Base-by-base conservation (phyloP, 2,888 invertebrate species). In the Melinopterus prodromus region DNA sequence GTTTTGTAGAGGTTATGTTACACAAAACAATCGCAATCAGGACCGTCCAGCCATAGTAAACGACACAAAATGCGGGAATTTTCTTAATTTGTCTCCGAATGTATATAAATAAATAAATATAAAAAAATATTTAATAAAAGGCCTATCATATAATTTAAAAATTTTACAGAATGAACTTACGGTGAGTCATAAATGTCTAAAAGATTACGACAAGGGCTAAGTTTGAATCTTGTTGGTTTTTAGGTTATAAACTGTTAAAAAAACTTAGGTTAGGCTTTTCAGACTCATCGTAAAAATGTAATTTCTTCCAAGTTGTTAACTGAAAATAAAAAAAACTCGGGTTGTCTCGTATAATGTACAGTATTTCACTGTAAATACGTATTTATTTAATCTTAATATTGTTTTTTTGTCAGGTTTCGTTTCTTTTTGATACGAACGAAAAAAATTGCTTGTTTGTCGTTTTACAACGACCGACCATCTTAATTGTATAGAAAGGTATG, bases 331-430 rank as follows among this genome's bases (percentile, higher is more conserved):
- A 16, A 16, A 71, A 36, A 74, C 36, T 74, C 74, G 74, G 53
- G 37, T 74, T 36, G 36, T 74, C 37, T 74, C 74, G n/a, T 36
- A 36, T 74, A 35, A 37, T 71, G 71, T 74, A 74, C 74, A 74
- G 74, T 74, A 74, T 74, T 74, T 74, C 74, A 74, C 37, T 74
- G 74, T 74, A 74, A 74, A 74, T 74, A 74, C 74, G 35, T 74
- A 74, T 74, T 74, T 74, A 36, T 74, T 74, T 36, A 74, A 36
- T 35, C 26, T 74, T 74, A 74, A 14, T 74, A 74, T 74, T 74
- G 35, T 36, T 74, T 74, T 74, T 74, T 7, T 71, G 6, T 71
- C n/a, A 1, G 5, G 9, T 53, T 53, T 53, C 53, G 53, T 12
- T 53, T 53, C 53, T 53, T 53, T 53, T 53, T 6, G 53, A 53